Base-by-base conservation (phyloP, 1,140 invertebrate species). In the Procambarus virginalis region DNA sequence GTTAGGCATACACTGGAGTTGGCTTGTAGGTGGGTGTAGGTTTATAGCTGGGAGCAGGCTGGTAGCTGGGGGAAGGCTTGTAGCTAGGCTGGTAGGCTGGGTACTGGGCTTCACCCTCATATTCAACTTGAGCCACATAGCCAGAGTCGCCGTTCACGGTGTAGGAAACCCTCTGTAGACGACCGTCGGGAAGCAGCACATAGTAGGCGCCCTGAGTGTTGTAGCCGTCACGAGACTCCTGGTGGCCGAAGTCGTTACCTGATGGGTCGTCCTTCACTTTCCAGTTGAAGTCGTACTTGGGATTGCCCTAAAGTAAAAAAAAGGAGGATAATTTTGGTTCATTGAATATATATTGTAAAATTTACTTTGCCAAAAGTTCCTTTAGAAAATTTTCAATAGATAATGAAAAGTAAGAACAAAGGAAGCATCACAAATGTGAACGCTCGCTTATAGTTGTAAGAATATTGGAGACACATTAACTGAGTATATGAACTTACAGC, bases 271-370 rank as follows among this genome's bases (percentile, higher is more conserved):
- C 96, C 92, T 96, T 96, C 86, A 97, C 96, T 94, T 97, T 96
- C 93, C 97, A 97, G 93, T 95, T 96, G 94, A 97, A 98, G 94
- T 97, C 96, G 94, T 98, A 98, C 93, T 97, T 96, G 70, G 97
- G 14, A n/a, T 17, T 10, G 20, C 14, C 64, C 64, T 68, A 17
- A n/a, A 68, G 20, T 17, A 20, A 68, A n/a, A 17, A 17, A 34
- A 17, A 5, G 20, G 17, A 68, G 14, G 1, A 3, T 58, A 14
- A 14, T 8, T 8, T 9, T 58, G 55, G 55, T 8, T 8, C 55
- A 58, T 14, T 58, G 34, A 34, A 14, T 58, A 58, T 34, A 34
- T 34, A 34, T 34, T 34, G 34, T 34, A 34, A 34, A 34, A 34
- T 34, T 34, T 34, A n/a, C n/a, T 34, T 34, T 34, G 34, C 34